Conservation (phyloP, 2,888 invertebrate genomes). For the Osmoderma eremita region DNA sequence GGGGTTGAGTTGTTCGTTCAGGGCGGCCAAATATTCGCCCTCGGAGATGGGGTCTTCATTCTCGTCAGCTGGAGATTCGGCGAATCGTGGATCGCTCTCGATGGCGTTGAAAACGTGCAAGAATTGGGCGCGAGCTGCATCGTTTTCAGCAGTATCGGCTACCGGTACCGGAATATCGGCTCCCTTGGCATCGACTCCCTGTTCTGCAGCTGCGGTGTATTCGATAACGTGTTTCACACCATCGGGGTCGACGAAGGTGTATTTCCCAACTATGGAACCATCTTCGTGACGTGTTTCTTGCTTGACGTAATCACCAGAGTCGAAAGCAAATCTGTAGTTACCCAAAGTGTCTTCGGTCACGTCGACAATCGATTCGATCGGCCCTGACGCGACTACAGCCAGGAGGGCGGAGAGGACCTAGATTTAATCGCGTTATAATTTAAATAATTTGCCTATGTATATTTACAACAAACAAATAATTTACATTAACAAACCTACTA, state of each 20-base stretch:
- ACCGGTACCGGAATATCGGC: constrained; percentile 22
- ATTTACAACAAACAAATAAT: neutral
- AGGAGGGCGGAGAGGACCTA: constrained; percentile 34
- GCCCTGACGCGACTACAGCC: constrained; percentile 34
- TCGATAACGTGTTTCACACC: constrained; percentile 47
- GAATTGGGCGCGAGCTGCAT: neutral
- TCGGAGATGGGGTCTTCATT: constrained; percentile 17
- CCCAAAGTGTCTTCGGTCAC: constrained; percentile 49
- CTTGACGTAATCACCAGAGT: constrained; percentile 45
- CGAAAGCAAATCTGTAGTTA: constrained; percentile 48
- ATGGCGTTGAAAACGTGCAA: neutral
- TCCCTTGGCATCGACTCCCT: constrained; percentile 44
- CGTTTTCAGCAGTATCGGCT: constrained; percentile 17
- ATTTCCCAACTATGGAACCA: constrained; percentile 48
- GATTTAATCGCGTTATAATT: neutral
- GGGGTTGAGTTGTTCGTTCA: constrained; percentile 13
- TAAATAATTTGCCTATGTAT: neutral
- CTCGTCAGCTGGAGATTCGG: constrained; percentile 24
- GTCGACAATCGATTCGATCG: constrained; percentile 42
- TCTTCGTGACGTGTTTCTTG: constrained; percentile 45
- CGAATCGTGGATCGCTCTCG: constrained; percentile 9
- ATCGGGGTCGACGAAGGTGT: constrained; percentile 48
- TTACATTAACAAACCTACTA: neutral
- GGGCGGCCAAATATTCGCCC: constrained; percentile 6
- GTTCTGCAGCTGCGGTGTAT: constrained; percentile 44